Conservation (phyloP, 2,888 invertebrate genomes). For the Mamestra brassicae region DNA sequence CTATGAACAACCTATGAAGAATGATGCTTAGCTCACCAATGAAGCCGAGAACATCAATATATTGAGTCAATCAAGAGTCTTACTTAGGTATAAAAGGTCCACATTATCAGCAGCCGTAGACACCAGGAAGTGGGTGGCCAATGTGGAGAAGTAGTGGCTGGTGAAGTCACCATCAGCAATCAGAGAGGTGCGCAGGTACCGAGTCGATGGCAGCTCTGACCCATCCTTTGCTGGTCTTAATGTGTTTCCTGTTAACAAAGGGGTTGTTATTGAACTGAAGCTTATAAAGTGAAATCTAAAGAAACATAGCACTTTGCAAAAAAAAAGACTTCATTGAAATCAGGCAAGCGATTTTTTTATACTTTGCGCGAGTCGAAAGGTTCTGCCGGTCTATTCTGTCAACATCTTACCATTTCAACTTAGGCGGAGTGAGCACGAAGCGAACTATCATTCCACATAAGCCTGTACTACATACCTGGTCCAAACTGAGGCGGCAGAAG, state of each 20-base stretch:
- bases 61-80: constrained; percentile 31
- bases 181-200: constrained; percentile 69
- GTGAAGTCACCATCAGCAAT: constrained; percentile 68
- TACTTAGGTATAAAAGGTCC: constrained; percentile 68
- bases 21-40: no score
- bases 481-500: constrained; percentile 71
- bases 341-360: no score
- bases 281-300: not conserved
- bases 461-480: constrained; percentile 52
- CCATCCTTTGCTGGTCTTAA: constrained; percentile 70
- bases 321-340: no score
- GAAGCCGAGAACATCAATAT: no score
- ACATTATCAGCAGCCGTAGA: constrained; percentile 64
- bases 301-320: not conserved
- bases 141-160: constrained; percentile 67
- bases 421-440: no score
- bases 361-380: no score
- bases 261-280: not conserved
- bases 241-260: constrained; percentile 59
- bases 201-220: constrained; percentile 70
- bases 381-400: no score
- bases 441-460: no score
- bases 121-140: constrained; percentile 66
- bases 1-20: no score
- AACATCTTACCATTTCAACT: no score